Conservation (phyloP, 2,888 invertebrate species). For the Xestia sexstrigata region DNA sequence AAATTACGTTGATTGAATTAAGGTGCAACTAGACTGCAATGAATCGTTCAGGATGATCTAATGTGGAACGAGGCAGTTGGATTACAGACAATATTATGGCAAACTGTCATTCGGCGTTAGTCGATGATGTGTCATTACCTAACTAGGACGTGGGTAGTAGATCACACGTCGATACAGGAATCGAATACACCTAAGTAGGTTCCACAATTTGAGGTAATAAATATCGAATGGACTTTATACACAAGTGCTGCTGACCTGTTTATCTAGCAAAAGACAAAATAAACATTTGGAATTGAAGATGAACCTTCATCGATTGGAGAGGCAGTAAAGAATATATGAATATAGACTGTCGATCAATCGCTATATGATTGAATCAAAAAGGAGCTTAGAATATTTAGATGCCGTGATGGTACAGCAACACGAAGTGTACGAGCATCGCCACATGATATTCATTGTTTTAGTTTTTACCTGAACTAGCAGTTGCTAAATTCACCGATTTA, state of each 20-base stretch:
- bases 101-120: background rate
- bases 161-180: background rate
- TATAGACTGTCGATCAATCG: background rate
- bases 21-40: background rate
- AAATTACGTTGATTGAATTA: constrained; percentile 12
- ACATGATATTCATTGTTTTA: too few species aligned
- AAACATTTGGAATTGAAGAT: background rate
- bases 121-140: background rate
- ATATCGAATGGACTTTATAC: background rate
- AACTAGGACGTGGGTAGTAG: background rate
- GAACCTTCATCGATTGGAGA: background rate
- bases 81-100: background rate
- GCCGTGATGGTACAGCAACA: constrained; percentile 31
- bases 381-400: constrained; percentile 10
- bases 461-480: too few species aligned
- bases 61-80: background rate
- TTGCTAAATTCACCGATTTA: too few species aligned
- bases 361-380: background rate
- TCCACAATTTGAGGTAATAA: background rate
- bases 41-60: background rate
- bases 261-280: background rate
- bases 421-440: too few species aligned
- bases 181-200: background rate
- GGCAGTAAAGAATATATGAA: background rate
- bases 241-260: background rate